Evolutionary conservation across 2,888 invertebrate species (phyloP).

Genomic region (Electrophaes corylata): DNA sequence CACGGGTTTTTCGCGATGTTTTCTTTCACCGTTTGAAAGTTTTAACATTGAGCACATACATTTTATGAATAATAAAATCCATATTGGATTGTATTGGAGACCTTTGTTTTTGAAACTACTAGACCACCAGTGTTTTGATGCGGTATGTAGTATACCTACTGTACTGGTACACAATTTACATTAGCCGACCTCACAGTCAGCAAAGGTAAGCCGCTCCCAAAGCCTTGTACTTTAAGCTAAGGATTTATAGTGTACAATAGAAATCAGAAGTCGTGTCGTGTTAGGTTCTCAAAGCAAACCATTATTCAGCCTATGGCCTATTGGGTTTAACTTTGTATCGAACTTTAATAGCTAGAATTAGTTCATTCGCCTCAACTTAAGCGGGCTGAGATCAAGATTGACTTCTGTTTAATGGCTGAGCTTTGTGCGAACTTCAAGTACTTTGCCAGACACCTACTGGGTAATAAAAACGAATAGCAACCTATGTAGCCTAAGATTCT

Average conservation of each 20-base stretch:
- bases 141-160: no score
- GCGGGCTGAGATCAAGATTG: conserved; percentile 25
- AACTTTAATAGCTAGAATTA: conserved; percentile 38
- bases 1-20: no score
- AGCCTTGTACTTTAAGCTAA: conserved; percentile 46
- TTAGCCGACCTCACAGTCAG: conserved; percentile 56
- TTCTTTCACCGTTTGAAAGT: no score
- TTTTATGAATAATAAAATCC: no score
- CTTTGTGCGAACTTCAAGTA: conserved; percentile 7
- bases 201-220: conserved; percentile 58
- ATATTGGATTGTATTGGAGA: no score
- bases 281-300: conserved; percentile 47
- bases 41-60: no score
- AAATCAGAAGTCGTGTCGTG: conserved; percentile 60
- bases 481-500: background rate
- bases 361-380: conserved; percentile 34
- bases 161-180: conserved; percentile 40
- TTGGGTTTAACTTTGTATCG: conserved; percentile 43
- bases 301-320: conserved; percentile 49
- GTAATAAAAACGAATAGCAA: conserved; percentile 12
- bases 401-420: conserved; percentile 23
- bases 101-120: background rate
- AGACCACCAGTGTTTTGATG: background rate
- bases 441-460: background rate
- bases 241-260: conserved; percentile 52